Evolutionary conservation across 2,113 vertebrate genomes (phyloP).

Genomic region (Sminthopsis crassicaudata): DNA sequence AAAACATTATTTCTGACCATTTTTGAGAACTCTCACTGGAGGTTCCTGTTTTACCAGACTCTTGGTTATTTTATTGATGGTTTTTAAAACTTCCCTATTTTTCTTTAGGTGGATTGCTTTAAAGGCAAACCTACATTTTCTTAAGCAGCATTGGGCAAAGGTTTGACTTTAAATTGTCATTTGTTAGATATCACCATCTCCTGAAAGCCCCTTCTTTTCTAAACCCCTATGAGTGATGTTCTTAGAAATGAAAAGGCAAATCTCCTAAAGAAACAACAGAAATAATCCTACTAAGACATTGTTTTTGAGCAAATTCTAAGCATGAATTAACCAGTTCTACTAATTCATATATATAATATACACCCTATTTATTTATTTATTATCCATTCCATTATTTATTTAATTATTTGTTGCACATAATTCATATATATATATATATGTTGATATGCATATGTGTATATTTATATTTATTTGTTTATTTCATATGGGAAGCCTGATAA

Average conservation of each 20-base stretch:
- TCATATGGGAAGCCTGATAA: not conserved
- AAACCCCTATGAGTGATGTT: not conserved
- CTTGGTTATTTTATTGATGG: not conserved
- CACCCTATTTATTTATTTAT: no score
- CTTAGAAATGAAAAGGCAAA: not conserved
- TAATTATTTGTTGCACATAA: no score
- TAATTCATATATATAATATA: no score
- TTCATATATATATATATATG: no score
- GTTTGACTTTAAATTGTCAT: not conserved
- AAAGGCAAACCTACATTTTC: not conserved
- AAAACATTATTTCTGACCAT: not conserved
- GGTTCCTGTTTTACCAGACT: not conserved
- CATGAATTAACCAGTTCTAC: not conserved
- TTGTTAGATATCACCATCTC: not conserved
- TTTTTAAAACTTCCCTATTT: not conserved
- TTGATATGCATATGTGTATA: no score
- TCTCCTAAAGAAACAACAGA: not conserved
- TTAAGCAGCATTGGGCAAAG: not conserved
- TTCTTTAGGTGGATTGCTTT: not conserved
- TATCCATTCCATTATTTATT: no score
- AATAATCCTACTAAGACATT: not conserved
- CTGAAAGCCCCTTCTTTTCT: not conserved
- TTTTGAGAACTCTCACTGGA: not conserved
- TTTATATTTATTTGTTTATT: no score
- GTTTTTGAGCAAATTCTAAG: not conserved